Evolutionary conservation across 2,113 vertebrate species (phyloP).

Genomic region (Brachypteracias leptosomus): DNA sequence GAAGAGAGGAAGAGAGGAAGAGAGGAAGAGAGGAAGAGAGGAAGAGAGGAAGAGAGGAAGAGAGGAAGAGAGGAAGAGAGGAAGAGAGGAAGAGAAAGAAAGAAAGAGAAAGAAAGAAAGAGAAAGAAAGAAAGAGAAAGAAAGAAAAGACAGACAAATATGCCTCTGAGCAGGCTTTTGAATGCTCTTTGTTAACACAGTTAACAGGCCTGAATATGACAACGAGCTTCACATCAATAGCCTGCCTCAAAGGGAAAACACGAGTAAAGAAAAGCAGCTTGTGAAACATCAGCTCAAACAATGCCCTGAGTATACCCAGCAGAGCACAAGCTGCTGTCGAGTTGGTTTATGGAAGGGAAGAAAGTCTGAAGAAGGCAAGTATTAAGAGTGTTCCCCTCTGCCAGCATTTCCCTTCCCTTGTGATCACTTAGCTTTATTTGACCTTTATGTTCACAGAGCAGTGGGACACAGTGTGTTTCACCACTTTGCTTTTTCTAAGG

Average conservation of each 20-base stretch:
- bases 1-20: too few relatives aligned
- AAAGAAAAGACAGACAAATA: neutral
- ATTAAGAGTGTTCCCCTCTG: neutral
- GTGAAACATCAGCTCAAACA: neutral
- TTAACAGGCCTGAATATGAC: neutral
- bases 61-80: neutral
- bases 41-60: too few relatives aligned
- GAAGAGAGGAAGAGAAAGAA: neutral
- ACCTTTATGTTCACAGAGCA: neutral
- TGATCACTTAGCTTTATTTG: neutral
- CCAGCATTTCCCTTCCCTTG: neutral
- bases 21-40: too few relatives aligned
- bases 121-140: too few relatives aligned
- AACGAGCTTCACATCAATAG: neutral
- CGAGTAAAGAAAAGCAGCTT: neutral
- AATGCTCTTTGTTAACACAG: conserved; percentile 10
- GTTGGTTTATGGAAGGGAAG: neutral
- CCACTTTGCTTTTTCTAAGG: neutral
- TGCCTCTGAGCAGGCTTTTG: neutral
- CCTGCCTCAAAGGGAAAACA: neutral
- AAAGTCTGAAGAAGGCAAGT: neutral
- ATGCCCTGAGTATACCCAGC: neutral
- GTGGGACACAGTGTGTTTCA: neutral
- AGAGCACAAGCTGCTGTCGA: neutral
- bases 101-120: neutral